Conservation (phyloP, 2,113 vertebrate genomes). For the cat (Felis catus) region DNA sequence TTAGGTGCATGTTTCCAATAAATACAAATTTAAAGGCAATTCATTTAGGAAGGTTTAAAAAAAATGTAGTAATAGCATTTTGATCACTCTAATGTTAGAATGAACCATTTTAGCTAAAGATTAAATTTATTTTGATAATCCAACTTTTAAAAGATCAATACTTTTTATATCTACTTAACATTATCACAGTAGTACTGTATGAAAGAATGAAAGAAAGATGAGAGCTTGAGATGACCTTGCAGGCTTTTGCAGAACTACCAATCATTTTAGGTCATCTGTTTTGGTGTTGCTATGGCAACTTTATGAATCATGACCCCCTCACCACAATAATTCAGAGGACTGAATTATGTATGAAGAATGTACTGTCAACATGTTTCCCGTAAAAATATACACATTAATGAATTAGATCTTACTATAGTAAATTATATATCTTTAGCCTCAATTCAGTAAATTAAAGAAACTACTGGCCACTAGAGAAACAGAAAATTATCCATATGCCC, state of each 20-base stretch:
- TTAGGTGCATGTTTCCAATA: constrained; percentile 17
- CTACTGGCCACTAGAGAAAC: neutral
- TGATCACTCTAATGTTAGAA: neutral
- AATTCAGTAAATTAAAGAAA: constrained; percentile 24
- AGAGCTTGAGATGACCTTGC: neutral
- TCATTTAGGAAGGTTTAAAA: neutral
- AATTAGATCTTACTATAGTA: neutral
- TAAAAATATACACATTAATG: constrained; percentile 29
- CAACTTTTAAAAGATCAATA: constrained; percentile 14
- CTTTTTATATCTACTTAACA: constrained; percentile 24
- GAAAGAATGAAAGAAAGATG: neutral
- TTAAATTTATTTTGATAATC: neutral
- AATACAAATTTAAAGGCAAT: constrained; percentile 13
- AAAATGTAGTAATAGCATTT: neutral
- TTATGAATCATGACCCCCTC: neutral
- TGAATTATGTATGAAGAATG: neutral
- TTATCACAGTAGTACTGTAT: neutral
- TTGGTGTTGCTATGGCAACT: constrained; percentile 23
- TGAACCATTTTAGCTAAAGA: constrained; percentile 15
- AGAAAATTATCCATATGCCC: neutral
- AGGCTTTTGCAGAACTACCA: constrained; percentile 46
- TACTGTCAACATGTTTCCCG: constrained; percentile 12
- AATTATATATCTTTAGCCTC: neutral
- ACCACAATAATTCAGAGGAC: neutral
- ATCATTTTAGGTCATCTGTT: constrained; percentile 13